Conservation (phyloP, 2,888 invertebrate species). For the Noctua comes region DNA sequence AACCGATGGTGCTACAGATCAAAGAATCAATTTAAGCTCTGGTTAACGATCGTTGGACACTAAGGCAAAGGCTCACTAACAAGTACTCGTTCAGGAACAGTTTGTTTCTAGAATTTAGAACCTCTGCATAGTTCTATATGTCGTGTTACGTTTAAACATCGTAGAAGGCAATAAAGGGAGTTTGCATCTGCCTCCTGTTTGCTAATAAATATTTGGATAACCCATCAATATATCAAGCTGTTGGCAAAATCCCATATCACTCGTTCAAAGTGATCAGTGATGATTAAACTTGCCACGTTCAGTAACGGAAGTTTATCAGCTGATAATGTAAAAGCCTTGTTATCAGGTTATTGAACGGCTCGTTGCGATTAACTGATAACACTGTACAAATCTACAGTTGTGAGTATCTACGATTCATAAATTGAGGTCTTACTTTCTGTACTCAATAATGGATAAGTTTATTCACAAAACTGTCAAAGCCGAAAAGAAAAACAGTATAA, state of each 20-base stretch:
- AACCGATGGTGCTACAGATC: neutral
- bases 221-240: neutral
- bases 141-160: neutral
- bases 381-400: neutral
- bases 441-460: neutral
- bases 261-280: neutral
- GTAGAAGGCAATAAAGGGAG: neutral
- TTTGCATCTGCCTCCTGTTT: neutral
- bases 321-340: conserved; percentile 8
- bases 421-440: neutral
- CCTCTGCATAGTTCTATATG: neutral
- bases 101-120: neutral
- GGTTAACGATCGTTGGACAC: neutral
- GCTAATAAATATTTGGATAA: neutral
- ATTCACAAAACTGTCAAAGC: neutral
- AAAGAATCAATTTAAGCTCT: neutral
- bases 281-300: neutral
- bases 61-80: neutral
- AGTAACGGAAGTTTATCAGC: conserved; percentile 8
- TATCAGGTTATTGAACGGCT: conserved; percentile 7
- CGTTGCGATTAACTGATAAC: neutral
- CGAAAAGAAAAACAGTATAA: conserved; percentile 8
- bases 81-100: neutral
- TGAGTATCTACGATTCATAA: neutral
- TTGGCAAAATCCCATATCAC: neutral